Percentiles rank a stretch among this genome's conserved stretches.
Conservation (phyloP, 1,140 invertebrate species). For the Drosophila repleta region DNA sequence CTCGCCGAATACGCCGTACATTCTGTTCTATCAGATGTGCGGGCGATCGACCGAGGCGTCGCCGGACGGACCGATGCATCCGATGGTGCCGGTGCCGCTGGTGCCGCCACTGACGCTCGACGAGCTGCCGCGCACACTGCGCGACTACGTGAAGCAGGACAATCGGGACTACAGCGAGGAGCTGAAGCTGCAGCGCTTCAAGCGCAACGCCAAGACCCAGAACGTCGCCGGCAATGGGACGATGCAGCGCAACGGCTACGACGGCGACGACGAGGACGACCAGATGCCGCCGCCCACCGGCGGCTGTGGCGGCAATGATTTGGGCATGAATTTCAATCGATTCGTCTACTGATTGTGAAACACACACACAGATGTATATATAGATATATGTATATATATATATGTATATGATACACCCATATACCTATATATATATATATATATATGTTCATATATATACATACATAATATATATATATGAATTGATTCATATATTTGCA, state of each 20-base stretch:
- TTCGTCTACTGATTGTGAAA: constrained; percentile 65
- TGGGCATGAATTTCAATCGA: constrained; percentile 78
- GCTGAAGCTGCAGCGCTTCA: constrained; percentile 55
- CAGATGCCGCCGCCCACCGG: constrained; percentile 67
- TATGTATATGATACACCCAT: not conserved
- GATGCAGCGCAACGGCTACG: constrained; percentile 44
- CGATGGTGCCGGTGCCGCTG: constrained; percentile 59
- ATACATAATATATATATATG: constrained; percentile 38
- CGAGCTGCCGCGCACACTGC: constrained; percentile 64
- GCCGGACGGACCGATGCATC: constrained; percentile 31
- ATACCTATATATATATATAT: constrained; percentile 7
- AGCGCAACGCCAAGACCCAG: constrained; percentile 43
- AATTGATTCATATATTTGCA: not conserved
- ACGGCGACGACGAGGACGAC: constrained; percentile 72
- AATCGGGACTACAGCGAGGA: constrained; percentile 73
- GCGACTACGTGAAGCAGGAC: constrained; percentile 73
- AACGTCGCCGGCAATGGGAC: constrained; percentile 33
- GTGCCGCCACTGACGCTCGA: constrained; percentile 61
- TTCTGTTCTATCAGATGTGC: constrained; percentile 89
- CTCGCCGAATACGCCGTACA: constrained; percentile 91
- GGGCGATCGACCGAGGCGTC: constrained; percentile 63
- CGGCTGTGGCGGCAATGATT: constrained; percentile 74
- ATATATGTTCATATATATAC: constrained; percentile 27
- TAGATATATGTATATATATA: not conserved
- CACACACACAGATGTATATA: not conserved